These are phyloP conservation scores for Lycorma delicatula DNA, from an alignment of 1,140 invertebrate species.

Conservation along the genomic window DNA sequence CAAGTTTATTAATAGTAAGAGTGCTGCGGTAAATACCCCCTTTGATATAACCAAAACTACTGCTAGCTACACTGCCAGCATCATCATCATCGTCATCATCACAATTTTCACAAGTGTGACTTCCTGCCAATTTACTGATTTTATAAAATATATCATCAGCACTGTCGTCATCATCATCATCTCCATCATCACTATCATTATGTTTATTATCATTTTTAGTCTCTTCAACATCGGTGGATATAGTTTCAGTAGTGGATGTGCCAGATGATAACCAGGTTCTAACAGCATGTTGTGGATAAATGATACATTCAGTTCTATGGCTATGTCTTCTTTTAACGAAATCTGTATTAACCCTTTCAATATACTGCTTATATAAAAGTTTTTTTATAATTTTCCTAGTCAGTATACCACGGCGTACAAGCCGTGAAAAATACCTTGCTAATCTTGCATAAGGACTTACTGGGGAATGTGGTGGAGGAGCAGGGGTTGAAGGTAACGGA, in stretches of 20 bases:
- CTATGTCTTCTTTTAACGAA: conserved; percentile 39
- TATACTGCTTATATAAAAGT: conserved; percentile 56
- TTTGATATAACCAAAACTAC: conserved; percentile 9
- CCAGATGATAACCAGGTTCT: conserved; percentile 37
- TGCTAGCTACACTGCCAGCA: conserved; percentile 4
- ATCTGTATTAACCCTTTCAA: conserved; percentile 38
- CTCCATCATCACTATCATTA: conserved; percentile 19
- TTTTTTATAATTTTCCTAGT: conserved; percentile 59
- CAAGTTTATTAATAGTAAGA: conserved; percentile 7
- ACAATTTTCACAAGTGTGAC: too few species aligned
- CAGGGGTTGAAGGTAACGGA: conserved; percentile 1
- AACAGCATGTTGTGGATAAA: conserved; percentile 35
- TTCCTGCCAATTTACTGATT: conserved; percentile 37
- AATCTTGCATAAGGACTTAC: conserved; percentile 52
- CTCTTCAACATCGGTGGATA: too few species aligned
- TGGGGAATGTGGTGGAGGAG: conserved; percentile 37
- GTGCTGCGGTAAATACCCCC: conserved; percentile 9
- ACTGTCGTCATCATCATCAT: conserved; percentile 25
- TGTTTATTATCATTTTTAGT: conserved; percentile 33
- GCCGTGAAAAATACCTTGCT: conserved; percentile 61
- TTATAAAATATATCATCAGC: conserved; percentile 31
- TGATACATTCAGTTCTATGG: conserved; percentile 46
- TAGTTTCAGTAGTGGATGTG: too few species aligned
- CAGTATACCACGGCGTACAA: conserved; percentile 61
- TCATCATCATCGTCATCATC: conserved; percentile 18